Conservation (phyloP, 1,140 invertebrate genomes). For the Dolichoris vasculosae region DNA sequence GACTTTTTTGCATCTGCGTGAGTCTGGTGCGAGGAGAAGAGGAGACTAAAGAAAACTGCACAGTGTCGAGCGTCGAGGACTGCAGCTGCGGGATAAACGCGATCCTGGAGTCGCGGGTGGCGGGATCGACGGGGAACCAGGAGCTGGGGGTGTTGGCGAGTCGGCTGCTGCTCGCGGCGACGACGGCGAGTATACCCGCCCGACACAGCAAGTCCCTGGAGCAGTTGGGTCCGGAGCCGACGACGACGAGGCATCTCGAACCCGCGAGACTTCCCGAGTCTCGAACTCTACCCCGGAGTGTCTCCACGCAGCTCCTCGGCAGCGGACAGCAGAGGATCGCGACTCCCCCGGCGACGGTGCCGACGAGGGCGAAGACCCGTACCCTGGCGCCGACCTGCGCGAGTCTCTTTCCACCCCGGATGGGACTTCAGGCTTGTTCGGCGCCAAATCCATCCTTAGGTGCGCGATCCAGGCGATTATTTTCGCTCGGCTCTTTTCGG, state of each 20-base stretch:
- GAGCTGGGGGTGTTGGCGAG: conserved; percentile 61
- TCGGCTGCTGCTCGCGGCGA: conserved; percentile 63
- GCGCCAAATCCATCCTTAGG: conserved; percentile 57
- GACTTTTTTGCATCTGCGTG: neutral
- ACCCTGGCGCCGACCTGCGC: conserved; percentile 66
- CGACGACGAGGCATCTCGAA: conserved; percentile 51
- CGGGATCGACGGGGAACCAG: conserved; percentile 67
- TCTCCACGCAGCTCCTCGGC: conserved; percentile 69
- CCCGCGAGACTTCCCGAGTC: conserved; percentile 54
- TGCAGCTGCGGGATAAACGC: conserved; percentile 76
- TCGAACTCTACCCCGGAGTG: conserved; percentile 66
- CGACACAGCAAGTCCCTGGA: conserved; percentile 88
- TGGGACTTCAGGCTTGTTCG: conserved; percentile 66
- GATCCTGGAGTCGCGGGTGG: conserved; percentile 71
- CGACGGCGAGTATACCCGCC: conserved; percentile 76
- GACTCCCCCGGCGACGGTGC: conserved; percentile 68
- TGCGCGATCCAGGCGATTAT: neutral
- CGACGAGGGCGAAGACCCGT: conserved; percentile 67
- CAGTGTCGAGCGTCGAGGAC: conserved; percentile 69
- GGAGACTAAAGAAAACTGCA: neutral
- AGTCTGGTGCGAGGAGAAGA: neutral
- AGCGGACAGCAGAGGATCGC: conserved; percentile 54
- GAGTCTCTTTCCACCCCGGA: conserved; percentile 62
- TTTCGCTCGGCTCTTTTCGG: neutral
- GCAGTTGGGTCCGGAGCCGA: conserved; percentile 76